phyloP scores from a whole-genome alignment of 2,797 vertebrate genomes.

The Holocentrus rufus region DNA sequence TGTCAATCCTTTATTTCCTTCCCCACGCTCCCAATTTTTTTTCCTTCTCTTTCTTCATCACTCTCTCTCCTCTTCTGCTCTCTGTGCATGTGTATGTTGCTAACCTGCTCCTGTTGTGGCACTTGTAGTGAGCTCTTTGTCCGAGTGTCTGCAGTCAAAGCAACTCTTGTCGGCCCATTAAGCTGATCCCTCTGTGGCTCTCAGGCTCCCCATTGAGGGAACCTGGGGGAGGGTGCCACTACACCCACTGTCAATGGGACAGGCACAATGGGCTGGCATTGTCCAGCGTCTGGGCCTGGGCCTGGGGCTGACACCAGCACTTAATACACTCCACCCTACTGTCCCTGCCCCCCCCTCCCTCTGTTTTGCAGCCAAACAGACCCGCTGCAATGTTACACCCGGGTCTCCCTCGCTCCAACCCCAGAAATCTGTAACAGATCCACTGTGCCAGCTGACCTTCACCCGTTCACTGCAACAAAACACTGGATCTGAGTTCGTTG shows the following conservation, averaged over 20 bases:
- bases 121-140: conserved; percentile 76
- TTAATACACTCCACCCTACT: conserved; percentile 70
- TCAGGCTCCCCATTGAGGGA: conserved; percentile 76
- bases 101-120: conserved; percentile 72
- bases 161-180: conserved; percentile 81
- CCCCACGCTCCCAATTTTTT: neutral
- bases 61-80: conserved; percentile 23
- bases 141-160: conserved; percentile 79
- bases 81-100: conserved; percentile 64
- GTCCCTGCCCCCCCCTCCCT: conserved; percentile 39
- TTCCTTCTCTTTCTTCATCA: conserved; percentile 11
- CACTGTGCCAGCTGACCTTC: conserved; percentile 56
- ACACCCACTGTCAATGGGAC: conserved; percentile 74
- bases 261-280: conserved; percentile 76
- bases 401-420: conserved; percentile 62
- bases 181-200: conserved; percentile 79
- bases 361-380: conserved; percentile 69
- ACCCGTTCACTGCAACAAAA: conserved; percentile 68
- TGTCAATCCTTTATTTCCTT: conserved; percentile 5
- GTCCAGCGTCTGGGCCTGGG: conserved; percentile 70
- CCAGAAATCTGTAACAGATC: conserved; percentile 67
- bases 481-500: conserved; percentile 53
- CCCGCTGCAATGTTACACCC: conserved; percentile 68
- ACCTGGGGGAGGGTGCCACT: conserved; percentile 77
- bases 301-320: conserved; percentile 71